phyloP scores from a whole-genome alignment of 2,113 vertebrate genomes.

The Leptobrachium ailaonicum region DNA sequence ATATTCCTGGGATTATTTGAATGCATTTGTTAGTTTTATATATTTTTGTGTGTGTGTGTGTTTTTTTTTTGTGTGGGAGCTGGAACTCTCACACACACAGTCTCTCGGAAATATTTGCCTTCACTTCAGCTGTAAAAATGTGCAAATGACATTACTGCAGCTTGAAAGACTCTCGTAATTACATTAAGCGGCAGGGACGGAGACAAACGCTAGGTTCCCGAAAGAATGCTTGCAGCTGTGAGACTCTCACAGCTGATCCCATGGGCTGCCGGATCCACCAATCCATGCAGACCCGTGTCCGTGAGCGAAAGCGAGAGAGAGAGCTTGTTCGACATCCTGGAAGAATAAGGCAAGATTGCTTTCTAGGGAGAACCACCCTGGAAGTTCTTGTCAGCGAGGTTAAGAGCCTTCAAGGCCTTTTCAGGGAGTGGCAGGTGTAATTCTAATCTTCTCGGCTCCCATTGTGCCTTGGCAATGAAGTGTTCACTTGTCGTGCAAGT shows the following conservation, averaged over 20 bases:
- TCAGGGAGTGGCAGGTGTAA: conserved; percentile 65
- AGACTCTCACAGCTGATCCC: conserved; percentile 72
- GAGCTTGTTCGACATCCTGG: conserved; percentile 60
- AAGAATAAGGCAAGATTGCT: conserved; percentile 59
- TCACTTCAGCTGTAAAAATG: conserved; percentile 73
- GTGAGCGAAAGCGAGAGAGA: conserved; percentile 62
- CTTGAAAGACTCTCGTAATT: conserved; percentile 87
- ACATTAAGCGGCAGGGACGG: conserved; percentile 84
- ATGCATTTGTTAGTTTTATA: too few species aligned
- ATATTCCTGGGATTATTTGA: too few species aligned
- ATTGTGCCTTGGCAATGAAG: conserved; percentile 65
- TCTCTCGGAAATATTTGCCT: conserved; percentile 64
- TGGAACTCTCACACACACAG: conserved; percentile 60
- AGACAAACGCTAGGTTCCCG: conserved; percentile 86
- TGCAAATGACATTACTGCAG: conserved; percentile 75
- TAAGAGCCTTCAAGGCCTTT: conserved; percentile 55
- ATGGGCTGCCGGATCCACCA: conserved; percentile 62
- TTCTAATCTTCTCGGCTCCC: conserved; percentile 62
- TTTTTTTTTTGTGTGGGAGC: conserved; percentile 57
- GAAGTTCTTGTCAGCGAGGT: conserved; percentile 58
- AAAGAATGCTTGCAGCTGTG: conserved; percentile 94
- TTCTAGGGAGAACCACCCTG: conserved; percentile 60
- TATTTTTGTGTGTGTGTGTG: neutral
- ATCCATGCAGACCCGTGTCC: conserved; percentile 53
- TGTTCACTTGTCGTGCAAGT: conserved; percentile 52